Conservation (phyloP, 2,113 vertebrate genomes). For the Hymenochirus boettgeri region DNA sequence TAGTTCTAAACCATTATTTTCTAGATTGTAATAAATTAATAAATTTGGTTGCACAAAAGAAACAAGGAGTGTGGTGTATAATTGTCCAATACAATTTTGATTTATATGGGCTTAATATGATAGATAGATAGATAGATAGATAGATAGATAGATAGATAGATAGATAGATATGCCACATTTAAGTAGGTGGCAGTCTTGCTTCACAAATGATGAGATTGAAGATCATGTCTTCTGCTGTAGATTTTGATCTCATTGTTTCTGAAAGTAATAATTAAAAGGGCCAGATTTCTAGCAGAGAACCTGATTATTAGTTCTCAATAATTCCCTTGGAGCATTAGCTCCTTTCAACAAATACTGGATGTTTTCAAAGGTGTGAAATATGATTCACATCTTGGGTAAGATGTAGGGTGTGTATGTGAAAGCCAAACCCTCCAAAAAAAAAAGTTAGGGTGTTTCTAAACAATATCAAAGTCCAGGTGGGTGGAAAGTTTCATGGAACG, state of each 20-base stretch:
- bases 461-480: constrained; percentile 33
- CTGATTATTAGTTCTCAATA: constrained; percentile 21
- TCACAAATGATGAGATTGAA: not conserved
- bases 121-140: too few relatives aligned
- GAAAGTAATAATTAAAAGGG: not conserved
- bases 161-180: too few relatives aligned
- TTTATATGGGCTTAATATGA: too few relatives aligned
- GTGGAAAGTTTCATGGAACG: constrained; percentile 1
- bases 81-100: too few relatives aligned
- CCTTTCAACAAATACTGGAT: constrained; percentile 30
- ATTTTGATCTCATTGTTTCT: not conserved
- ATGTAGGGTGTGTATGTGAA: constrained; percentile 52
- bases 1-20: too few relatives aligned
- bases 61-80: too few relatives aligned
- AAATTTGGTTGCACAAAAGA: too few relatives aligned
- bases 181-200: constrained; percentile 8
- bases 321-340: constrained; percentile 16
- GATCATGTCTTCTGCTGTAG: not conserved
- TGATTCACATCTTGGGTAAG: constrained; percentile 50
- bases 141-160: too few relatives aligned
- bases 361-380: constrained; percentile 36
- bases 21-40: too few relatives aligned
- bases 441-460: constrained; percentile 36
- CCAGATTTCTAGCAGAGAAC: not conserved
- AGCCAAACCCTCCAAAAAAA: constrained; percentile 39